These are phyloP conservation scores for Acipenser transmontanus DNA, from an alignment of 2,797 vertebrate species.

Conservation along the genomic window DNA sequence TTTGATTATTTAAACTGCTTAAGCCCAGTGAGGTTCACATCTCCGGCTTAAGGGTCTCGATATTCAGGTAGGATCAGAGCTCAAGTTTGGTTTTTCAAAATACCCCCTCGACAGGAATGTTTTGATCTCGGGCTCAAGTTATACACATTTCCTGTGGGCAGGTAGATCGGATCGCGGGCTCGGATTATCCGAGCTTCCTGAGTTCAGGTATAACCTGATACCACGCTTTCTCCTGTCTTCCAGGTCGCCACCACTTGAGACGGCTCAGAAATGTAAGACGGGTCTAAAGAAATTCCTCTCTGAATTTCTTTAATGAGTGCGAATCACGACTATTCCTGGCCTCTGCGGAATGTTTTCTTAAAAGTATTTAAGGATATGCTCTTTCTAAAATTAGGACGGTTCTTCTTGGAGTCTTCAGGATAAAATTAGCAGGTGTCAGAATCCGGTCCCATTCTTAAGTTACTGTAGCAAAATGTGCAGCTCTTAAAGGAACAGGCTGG, in stretches of 20 bases:
- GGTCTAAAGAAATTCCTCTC: too few relatives aligned
- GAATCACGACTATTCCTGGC: slow-evolving; percentile 51
- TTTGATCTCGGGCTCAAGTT: slow-evolving; percentile 8
- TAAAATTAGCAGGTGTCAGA: slow-evolving; percentile 70
- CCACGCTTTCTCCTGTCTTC: slow-evolving; percentile 11
- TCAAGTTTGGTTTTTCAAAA: slow-evolving; percentile 19
- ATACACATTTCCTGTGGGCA: slow-evolving; percentile 11
- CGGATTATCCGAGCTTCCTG: slow-evolving; percentile 12
- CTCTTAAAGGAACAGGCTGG: slow-evolving; percentile 48
- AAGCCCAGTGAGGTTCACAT: slow-evolving; percentile 9
- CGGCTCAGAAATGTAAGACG: too few relatives aligned
- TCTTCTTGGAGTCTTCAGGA: slow-evolving; percentile 57
- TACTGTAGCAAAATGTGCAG: slow-evolving; percentile 58
- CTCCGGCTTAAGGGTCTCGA: slow-evolving; percentile 23
- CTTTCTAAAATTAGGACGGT: slow-evolving; percentile 53
- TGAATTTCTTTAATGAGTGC: slow-evolving; percentile 43
- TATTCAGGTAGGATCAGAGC: slow-evolving; percentile 32
- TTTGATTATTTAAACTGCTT: not conserved
- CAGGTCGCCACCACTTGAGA: not conserved
- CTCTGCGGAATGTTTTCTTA: slow-evolving; percentile 54
- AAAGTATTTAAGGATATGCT: slow-evolving; percentile 53
- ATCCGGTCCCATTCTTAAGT: slow-evolving; percentile 63
- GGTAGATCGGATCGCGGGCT: slow-evolving; percentile 13
- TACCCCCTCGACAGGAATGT: slow-evolving; percentile 7
- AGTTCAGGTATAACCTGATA: slow-evolving; percentile 11